Conservation (phyloP, 1,140 invertebrate genomes). For the Bombus terrestris region DNA sequence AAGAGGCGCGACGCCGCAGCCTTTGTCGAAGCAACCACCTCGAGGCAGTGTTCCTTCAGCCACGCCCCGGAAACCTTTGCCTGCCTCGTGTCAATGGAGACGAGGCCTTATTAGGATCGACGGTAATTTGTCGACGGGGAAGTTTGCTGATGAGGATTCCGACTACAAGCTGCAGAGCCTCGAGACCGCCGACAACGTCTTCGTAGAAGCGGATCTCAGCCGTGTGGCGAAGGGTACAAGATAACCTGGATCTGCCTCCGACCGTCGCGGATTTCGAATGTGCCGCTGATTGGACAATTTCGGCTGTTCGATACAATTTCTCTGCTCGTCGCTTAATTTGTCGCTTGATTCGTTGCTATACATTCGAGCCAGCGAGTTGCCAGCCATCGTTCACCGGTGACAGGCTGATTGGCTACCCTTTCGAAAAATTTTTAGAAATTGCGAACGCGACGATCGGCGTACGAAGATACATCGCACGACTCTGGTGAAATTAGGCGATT, state of each 20-base stretch:
- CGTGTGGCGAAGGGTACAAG: not conserved
- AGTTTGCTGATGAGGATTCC: slow-evolving; percentile 74
- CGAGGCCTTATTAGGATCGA: slow-evolving; percentile 74
- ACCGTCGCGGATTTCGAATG: slow-evolving; percentile 5
- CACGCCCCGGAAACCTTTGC: slow-evolving; percentile 69
- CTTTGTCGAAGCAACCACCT: slow-evolving; percentile 64
- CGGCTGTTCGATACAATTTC: slow-evolving; percentile 15
- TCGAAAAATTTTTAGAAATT: not conserved
- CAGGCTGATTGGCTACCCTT: not conserved
- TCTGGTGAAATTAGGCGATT: not conserved
- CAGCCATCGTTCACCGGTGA: not conserved
- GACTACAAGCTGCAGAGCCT: slow-evolving; percentile 31
- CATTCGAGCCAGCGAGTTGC: not conserved
- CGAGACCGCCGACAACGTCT: not conserved
- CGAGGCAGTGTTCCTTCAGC: slow-evolving; percentile 58
- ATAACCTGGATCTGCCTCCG: not conserved
- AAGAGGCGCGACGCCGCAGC: slow-evolving; percentile 60
- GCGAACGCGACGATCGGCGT: not conserved
- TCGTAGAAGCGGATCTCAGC: not conserved
- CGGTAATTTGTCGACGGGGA: slow-evolving; percentile 72
- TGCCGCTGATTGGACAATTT: slow-evolving; percentile 22
- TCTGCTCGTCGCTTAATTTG: not conserved
- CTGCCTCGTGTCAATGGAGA: slow-evolving; percentile 70
- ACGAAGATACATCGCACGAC: no score
- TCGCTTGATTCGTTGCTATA: not conserved